These are phyloP conservation scores for Oophaga sylvatica DNA, from an alignment of 2,797 vertebrate genomes.

Conservation along the genomic window DNA sequence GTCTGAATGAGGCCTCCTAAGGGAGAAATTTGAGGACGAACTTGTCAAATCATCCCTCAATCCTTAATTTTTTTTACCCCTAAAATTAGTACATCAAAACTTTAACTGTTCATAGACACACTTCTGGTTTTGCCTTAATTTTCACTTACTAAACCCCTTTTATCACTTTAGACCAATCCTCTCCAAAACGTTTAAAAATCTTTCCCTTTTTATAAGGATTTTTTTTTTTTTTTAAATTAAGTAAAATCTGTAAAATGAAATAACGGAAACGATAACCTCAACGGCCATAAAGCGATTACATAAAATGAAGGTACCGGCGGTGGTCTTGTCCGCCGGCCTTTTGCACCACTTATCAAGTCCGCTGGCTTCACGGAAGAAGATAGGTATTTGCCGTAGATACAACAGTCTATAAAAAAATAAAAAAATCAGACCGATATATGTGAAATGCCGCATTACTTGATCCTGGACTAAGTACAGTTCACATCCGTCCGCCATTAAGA, in stretches of 20 bases:
- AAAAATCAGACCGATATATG: background rate
- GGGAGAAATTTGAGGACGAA: background rate
- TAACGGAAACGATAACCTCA: background rate
- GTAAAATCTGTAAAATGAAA: background rate
- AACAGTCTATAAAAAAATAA: background rate
- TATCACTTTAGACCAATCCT: background rate
- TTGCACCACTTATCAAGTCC: background rate
- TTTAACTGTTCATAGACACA: background rate
- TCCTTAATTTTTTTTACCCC: background rate
- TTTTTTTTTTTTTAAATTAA: background rate
- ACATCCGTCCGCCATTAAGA: background rate
- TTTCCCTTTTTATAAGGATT: background rate
- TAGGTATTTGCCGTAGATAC: no score
- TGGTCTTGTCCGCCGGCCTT: background rate
- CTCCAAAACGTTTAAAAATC: background rate
- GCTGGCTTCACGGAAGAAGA: background rate
- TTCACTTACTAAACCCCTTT: background rate
- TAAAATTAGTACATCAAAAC: background rate
- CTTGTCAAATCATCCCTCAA: background rate
- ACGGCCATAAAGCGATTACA: background rate
- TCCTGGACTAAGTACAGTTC: background rate
- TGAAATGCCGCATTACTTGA: background rate
- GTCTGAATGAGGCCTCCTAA: background rate
- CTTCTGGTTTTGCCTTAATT: background rate
- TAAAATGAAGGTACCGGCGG: background rate